These are phyloP conservation scores for Ophioninae sp. DNA, from an alignment of 2,888 invertebrate genomes.

Conservation along the genomic window DNA sequence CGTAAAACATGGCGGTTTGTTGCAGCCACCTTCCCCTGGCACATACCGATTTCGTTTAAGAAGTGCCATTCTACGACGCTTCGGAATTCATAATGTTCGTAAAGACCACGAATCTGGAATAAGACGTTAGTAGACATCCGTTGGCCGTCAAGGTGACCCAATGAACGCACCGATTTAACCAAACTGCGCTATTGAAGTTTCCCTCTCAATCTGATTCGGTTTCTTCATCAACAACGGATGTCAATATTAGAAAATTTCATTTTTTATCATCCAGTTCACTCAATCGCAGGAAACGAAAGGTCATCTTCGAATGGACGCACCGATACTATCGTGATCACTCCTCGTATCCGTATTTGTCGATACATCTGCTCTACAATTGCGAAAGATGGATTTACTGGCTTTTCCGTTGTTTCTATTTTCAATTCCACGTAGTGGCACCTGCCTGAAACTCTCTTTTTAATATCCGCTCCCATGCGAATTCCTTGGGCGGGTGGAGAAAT, in stretches of 20 bases:
- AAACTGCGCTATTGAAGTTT: neutral
- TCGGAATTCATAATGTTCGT: neutral
- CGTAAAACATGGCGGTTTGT: slow-evolving; percentile 25
- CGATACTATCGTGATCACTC: neutral
- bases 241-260: too few relatives aligned
- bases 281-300: neutral
- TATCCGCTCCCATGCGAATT: slow-evolving; percentile 49
- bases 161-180: neutral
- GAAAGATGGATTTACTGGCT: slow-evolving; percentile 9
- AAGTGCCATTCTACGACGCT: neutral
- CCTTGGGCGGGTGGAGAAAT: slow-evolving; percentile 36
- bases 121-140: neutral
- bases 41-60: neutral
- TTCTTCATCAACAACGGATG: neutral
- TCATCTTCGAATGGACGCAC: neutral
- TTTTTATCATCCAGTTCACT: too few relatives aligned
- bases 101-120: neutral
- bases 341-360: neutral
- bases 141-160: neutral
- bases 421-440: slow-evolving; percentile 25
- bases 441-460: slow-evolving; percentile 10
- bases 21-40: neutral
- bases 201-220: neutral
- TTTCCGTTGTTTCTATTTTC: slow-evolving; percentile 5
- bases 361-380: neutral